These are phyloP conservation scores for Hypotaenidia philippensis DNA, from an alignment of 2,797 vertebrate species.

Conservation along the genomic window DNA sequence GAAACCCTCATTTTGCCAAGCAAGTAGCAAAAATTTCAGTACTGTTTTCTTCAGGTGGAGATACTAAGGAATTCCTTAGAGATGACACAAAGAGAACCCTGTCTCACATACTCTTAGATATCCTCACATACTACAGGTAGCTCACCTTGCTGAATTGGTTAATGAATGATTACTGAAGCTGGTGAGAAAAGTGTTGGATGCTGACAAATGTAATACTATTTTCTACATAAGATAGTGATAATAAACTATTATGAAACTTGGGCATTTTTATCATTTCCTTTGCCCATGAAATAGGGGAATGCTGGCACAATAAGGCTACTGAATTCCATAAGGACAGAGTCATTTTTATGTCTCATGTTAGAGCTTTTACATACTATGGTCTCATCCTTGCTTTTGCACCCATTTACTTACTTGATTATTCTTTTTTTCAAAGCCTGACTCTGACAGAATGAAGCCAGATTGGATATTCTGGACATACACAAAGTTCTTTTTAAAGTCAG, in stretches of 20 bases:
- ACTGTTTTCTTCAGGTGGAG: not conserved
- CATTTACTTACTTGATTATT: not conserved
- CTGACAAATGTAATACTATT: not conserved
- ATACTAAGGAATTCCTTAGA: not conserved
- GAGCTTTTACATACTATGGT: not conserved
- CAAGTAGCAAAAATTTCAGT: not conserved
- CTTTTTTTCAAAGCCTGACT: not conserved
- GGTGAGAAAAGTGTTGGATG: not conserved
- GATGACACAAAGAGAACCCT: not conserved
- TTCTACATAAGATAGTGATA: conserved; percentile 22
- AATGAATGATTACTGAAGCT: not conserved
- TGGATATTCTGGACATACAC: not conserved
- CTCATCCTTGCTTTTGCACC: conserved; percentile 7
- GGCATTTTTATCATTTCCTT: not conserved
- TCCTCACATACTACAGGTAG: not conserved
- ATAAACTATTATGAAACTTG: conserved; percentile 11
- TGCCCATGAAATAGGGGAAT: conserved; percentile 19
- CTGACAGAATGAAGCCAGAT: not conserved
- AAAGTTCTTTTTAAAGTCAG: not conserved
- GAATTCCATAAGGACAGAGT: conserved; percentile 35
- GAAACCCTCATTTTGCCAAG: not conserved
- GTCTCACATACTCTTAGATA: not conserved
- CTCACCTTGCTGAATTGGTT: not conserved
- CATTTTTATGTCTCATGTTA: not conserved
- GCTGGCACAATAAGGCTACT: not conserved